Evolutionary conservation across 2,797 vertebrate species (phyloP), one percentile per base, ranked within the genome.

Genomic region (Esox lucius): DNA sequence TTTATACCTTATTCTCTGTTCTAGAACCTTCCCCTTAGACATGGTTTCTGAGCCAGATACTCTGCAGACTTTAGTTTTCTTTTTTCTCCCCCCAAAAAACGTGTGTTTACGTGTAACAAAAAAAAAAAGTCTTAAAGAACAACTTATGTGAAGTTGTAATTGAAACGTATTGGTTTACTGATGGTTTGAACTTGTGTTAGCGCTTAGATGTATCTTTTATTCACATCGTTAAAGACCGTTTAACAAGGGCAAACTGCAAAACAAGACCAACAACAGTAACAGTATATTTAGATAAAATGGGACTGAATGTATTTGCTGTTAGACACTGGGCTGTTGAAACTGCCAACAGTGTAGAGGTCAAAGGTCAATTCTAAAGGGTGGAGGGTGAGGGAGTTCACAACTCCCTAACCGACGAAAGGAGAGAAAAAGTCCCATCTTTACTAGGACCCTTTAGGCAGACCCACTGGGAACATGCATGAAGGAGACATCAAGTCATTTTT

Each of bases 401-500:
- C 24, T 85, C 78, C 80, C 80, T 82, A 78, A 86, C 79, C 78
- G 78, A 78, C 77, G 72, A 65, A 80, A 70, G 73, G 75, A 79
- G 71, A 80, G 56, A 64, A 78, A 78, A 80, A 79, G 78, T 73
- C 81, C 75, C 70, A 42, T 89, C 86, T 93, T 91, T 91, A 91
- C 89, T 89, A 90, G 88, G 86, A 87, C 83, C 80, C 83, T 83
- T 88, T 46, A 7, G 89, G 92, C 87, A 87, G 85, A 89, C 81
- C 83, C 86, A 85, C 86, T 86, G 79, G 81, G 86, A 81, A 72
- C 79, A 89, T 84, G 88, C 88, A 89, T 90, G 91, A 94, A 93
- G 91, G 91, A 94, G 91, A 92, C 92, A 87, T 92, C 82, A 87
- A 87, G 90, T 93, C 92, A 94, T 89, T 93, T 92, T 93, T 88